A percentile compares a stretch with the other conserved stretches of the same genome.
Evolutionary conservation across 2,888 invertebrate genomes (phyloP).

Genomic region (Dolichomitus sp.): DNA sequence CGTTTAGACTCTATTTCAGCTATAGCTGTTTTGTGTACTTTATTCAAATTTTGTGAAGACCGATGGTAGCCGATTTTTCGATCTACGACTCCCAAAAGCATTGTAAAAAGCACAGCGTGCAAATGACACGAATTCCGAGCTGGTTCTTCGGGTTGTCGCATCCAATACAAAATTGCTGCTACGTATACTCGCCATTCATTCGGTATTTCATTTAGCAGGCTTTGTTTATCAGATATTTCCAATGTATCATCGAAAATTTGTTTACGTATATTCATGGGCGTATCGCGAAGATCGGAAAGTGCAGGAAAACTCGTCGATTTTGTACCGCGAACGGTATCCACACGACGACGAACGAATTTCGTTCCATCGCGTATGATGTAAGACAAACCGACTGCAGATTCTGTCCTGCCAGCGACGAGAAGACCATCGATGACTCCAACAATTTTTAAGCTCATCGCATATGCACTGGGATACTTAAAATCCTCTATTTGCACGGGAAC

Average conservation of each 20-base stretch:
- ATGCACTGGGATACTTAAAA: constrained; percentile 88
- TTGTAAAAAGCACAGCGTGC: constrained; percentile 88
- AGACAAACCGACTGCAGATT: constrained; percentile 7
- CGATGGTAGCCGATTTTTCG: constrained; percentile 88
- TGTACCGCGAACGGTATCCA: constrained; percentile 10
- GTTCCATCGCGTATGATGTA: constrained; percentile 41
- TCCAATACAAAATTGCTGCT: constrained; percentile 89
- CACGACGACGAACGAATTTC: constrained; percentile 20
- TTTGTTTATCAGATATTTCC: constrained; percentile 83
- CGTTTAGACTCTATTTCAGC: constrained; percentile 76
- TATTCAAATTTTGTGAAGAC: constrained; percentile 86
- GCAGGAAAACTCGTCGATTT: constrained; percentile 77
- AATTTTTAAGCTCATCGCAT: constrained; percentile 89
- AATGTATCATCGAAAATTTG: constrained; percentile 87
- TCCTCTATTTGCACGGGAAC: constrained; percentile 92
- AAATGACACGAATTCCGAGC: constrained; percentile 86
- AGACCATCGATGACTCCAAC: constrained; percentile 39
- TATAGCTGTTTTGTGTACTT: constrained; percentile 86
- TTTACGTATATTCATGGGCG: constrained; percentile 75
- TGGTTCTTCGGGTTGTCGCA: constrained; percentile 84
- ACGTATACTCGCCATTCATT: constrained; percentile 89
- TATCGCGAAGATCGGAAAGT: constrained; percentile 79
- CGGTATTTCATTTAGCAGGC: constrained; percentile 87
- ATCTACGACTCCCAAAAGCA: constrained; percentile 89
- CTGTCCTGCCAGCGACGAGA: constrained; percentile 31